Conservation (phyloP, 1,140 invertebrate species). For the Caenorhabditis elegans region DNA sequence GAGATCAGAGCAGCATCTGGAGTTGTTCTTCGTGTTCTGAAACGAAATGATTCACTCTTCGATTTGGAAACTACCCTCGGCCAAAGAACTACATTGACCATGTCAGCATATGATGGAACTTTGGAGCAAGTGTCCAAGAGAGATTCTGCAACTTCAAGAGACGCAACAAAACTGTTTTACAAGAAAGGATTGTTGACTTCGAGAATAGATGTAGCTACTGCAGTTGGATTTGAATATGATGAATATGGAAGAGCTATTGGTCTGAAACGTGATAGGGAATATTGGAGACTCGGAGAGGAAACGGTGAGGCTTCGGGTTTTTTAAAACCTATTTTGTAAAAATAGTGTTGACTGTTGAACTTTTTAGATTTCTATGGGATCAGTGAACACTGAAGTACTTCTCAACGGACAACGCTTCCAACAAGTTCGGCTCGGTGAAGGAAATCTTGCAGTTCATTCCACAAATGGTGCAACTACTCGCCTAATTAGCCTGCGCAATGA, state of each 20-base stretch:
- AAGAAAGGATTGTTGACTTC: constrained; percentile 12
- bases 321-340: not conserved
- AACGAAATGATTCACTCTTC: constrained; percentile 23
- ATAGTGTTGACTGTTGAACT: not conserved
- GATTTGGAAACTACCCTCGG: constrained; percentile 28
- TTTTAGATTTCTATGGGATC: not conserved
- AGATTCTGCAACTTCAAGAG: not conserved
- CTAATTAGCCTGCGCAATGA: constrained; percentile 10
- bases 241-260: not conserved
- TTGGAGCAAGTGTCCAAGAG: constrained; percentile 30
- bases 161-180: not conserved
- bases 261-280: not conserved
- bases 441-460: not conserved
- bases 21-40: not conserved
- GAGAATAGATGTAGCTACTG: not conserved
- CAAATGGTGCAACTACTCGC: not conserved
- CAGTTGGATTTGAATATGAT: constrained; percentile 40
- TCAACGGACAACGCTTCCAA: not conserved
- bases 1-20: constrained; percentile 15
- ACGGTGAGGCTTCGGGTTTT: not conserved
- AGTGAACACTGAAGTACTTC: not conserved
- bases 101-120: constrained; percentile 31
- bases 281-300: not conserved
- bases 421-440: not conserved
- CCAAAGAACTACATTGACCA: not conserved